Base-by-base conservation (phyloP, 2,888 invertebrate species). In the Ceramica pisi region DNA sequence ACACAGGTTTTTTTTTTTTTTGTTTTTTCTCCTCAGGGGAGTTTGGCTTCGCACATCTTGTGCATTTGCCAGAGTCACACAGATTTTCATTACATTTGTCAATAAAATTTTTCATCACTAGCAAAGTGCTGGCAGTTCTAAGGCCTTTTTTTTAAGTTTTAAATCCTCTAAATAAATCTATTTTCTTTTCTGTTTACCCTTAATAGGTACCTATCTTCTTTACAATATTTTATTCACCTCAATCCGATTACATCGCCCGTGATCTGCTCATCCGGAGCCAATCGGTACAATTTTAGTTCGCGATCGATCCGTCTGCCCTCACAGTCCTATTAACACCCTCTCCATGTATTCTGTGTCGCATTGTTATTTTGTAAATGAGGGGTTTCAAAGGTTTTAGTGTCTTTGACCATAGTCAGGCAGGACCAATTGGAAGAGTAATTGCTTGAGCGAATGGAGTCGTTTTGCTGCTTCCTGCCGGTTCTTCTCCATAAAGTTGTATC, bases 211-310 rank as follows among this genome's bases (percentile, higher is more conserved):
- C 31, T 31, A 31, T 31, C 2, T 1, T 14, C 21, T 35, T 53
- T 1, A n/a, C n/a, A 14, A 21, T n/a, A n/a, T 38, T 14, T 3
- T 31, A 8, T 21, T 41, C 44, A 19, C 60, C 46, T 38, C 56
- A 53, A 46, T 55, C 57, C 44, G 48, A 46, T 19, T 19, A 31
- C 35, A 14, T 10, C 23, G 5, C 8, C 44, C 46, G 57, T 57
- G 31, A 12, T 41, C n/a, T 21, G 50, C 44, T 64, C 44, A 23
- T 21, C 21, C 41, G 14, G 2, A 12, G 31, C 14, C 8, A 66
- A 12, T n/a, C 46, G 55, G 71, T 71, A 86, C 87, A 87, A 85
- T 83, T 89, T 88, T 88, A 89, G 89, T 85, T 66, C 46, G 14
- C 46, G 82, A 89, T 89, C 83, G 89, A 89, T 81, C 88, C 56